Percentiles rank a stretch among this genome's conserved stretches.
Conservation (phyloP, 1,140 invertebrate genomes). For the Heliothis virescens region DNA sequence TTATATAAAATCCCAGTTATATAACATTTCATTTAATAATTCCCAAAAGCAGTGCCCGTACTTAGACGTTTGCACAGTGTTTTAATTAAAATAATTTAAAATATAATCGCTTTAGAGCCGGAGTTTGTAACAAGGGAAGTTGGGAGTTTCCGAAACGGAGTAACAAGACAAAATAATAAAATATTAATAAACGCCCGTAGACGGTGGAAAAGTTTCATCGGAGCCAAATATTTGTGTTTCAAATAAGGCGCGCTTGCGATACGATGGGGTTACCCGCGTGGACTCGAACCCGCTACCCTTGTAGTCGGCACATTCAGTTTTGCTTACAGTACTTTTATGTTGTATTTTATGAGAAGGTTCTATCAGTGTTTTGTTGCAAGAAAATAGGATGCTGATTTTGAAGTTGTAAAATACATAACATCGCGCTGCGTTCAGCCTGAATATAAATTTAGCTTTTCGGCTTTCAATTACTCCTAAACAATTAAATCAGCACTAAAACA, state of each 20-base stretch:
- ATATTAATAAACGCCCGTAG: slow-evolving; percentile 85
- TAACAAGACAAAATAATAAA: slow-evolving; percentile 86
- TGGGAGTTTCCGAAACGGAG: slow-evolving; percentile 79
- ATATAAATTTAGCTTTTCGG: too few relatives aligned
- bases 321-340: slow-evolving; percentile 46
- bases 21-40: slow-evolving; percentile 47
- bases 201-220: slow-evolving; percentile 83
- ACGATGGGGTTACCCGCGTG: slow-evolving; percentile 73
- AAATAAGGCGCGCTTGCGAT: slow-evolving; percentile 81
- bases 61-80: slow-evolving; percentile 80
- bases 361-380: slow-evolving; percentile 19
- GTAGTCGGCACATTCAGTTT: slow-evolving; percentile 49
- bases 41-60: slow-evolving; percentile 60
- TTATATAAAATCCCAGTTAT: not conserved
- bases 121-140: slow-evolving; percentile 83
- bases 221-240: slow-evolving; percentile 84
- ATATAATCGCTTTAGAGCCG: slow-evolving; percentile 84
- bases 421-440: too few relatives aligned
- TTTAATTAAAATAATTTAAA: slow-evolving; percentile 86
- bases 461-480: not conserved
- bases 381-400: not conserved
- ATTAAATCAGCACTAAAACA: not conserved
- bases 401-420: not conserved
- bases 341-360: slow-evolving; percentile 13
- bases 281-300: slow-evolving; percentile 58